phyloP scores from a whole-genome alignment of 2,113 vertebrate species.

The Oryzias javanicus region DNA sequence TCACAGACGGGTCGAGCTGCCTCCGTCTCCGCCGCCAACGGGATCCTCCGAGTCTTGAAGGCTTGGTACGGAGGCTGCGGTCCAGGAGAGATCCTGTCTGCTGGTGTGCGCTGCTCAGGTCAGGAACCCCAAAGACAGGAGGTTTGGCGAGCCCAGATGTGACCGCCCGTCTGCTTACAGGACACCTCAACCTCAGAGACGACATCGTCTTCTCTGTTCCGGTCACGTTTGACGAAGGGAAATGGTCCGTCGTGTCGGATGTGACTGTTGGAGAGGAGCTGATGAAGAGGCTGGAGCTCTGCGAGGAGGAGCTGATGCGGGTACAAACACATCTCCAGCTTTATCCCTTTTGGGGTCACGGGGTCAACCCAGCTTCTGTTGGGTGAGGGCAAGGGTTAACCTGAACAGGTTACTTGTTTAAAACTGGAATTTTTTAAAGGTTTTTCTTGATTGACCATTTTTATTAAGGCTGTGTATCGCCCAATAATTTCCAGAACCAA shows the following conservation, averaged over 20 bases:
- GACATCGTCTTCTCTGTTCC: constrained; percentile 87
- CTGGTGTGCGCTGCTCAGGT: constrained; percentile 85
- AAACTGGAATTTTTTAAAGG: too few species aligned
- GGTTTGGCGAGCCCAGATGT: background rate
- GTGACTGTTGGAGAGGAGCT: constrained; percentile 63
- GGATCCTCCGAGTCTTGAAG: constrained; percentile 73
- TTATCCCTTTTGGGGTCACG: too few species aligned
- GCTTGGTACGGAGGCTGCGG: constrained; percentile 81
- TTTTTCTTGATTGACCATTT: too few species aligned
- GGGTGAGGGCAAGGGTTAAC: too few species aligned
- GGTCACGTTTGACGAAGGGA: constrained; percentile 79
- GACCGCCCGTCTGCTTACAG: constrained; percentile 55
- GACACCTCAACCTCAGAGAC: constrained; percentile 79
- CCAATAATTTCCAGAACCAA: too few species aligned
- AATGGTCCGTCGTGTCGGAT: constrained; percentile 75
- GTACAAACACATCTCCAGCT: constrained; percentile 28
- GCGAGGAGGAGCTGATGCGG: constrained; percentile 76
- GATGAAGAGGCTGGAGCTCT: constrained; percentile 61
- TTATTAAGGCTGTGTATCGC: too few species aligned
- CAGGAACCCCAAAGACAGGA: background rate
- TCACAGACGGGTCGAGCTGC: constrained; percentile 39
- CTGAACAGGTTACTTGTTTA: too few species aligned
- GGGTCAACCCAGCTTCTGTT: too few species aligned
- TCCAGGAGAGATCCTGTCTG: constrained; percentile 79
- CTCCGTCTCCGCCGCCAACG: constrained; percentile 76